A percentile compares a stretch with the other conserved stretches of the same genome.
Conservation (phyloP, 2,888 invertebrate species). For the Colletes collaris region DNA sequence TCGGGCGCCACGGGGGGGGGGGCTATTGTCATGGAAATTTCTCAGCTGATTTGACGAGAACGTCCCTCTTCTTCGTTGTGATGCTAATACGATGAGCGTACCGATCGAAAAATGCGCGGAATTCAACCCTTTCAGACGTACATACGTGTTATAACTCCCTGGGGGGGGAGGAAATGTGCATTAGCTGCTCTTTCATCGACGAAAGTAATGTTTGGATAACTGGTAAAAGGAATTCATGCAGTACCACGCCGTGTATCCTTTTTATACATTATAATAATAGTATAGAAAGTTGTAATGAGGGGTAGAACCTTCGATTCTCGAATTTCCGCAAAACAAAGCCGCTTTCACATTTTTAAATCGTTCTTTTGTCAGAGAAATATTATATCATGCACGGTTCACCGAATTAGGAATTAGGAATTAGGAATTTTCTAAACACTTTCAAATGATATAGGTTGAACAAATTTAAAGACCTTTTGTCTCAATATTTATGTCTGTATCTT, state of each 20-base stretch:
- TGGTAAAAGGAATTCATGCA: background rate
- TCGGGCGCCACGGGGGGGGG: conserved; percentile 18
- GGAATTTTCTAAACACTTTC: too few relatives aligned
- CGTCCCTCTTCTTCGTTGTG: background rate
- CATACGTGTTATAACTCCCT: too few relatives aligned
- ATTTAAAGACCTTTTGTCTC: too few relatives aligned
- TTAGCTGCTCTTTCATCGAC: background rate
- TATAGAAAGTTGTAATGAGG: background rate
- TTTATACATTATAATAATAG: too few relatives aligned
- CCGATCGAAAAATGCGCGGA: background rate
- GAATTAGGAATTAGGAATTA: too few relatives aligned
- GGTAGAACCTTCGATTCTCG: background rate
- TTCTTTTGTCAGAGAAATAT: too few relatives aligned
- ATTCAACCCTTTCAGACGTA: background rate
- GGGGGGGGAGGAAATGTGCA: background rate
- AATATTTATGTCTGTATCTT: too few relatives aligned
- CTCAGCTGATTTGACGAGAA: conserved; percentile 30
- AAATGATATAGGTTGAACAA: too few relatives aligned
- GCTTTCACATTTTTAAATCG: background rate
- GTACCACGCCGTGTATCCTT: background rate
- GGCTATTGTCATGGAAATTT: conserved; percentile 56
- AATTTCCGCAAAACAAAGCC: background rate
- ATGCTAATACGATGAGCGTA: conserved; percentile 13
- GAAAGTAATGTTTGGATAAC: background rate
- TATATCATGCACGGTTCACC: too few relatives aligned